Evolutionary conservation across 1,140 invertebrate species (phyloP), one percentile per base, ranked within the genome.

Genomic region (Drosophila leontia): DNA sequence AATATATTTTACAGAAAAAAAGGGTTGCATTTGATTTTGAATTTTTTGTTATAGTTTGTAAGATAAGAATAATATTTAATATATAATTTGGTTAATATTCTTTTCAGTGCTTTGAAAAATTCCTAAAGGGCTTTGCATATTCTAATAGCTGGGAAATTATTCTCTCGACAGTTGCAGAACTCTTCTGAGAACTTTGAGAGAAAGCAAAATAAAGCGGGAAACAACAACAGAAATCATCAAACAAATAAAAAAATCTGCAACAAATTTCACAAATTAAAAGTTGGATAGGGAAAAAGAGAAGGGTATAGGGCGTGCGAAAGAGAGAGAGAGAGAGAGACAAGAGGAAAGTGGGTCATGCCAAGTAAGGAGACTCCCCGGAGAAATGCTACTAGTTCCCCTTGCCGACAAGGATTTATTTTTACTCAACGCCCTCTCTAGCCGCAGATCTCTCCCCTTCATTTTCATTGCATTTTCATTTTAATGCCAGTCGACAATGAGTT

Each of bases 241-340:
- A 51, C 35, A 39, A 72, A 70, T 51, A 78, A 72, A 70, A 72
- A 78, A 78, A 77, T 85, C 60, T 74, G 61, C 74, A 63, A 86
- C 82, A 85, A 85, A 85, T 85, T 85, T 85, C 65, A 17, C 75
- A 85, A 85, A 85, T 85, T 85, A 82, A 86, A 86, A 86, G 75
- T 86, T 82, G 26, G 59, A 37, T 55, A 11, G 32, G 42, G 9
- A 23, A 32, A 74, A 19, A 19, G 56, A 26, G 44, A 45, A 26
- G 17, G 63, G 26, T 23, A 32, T 9, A 45, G 29, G n/a, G 34
- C 9, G 70, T 60, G 56, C 13, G 7, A 9, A 29, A 39, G 34
- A 15, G 17, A n/a, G 12, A 45, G 15, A 19, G 19, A 37, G 37
- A 29, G 19, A 26, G 15, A 26, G 59, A 12, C 19, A 12, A 7